These are phyloP conservation scores for Ameiurus melas DNA, from an alignment of 2,113 vertebrate species.

Conservation along the genomic window DNA sequence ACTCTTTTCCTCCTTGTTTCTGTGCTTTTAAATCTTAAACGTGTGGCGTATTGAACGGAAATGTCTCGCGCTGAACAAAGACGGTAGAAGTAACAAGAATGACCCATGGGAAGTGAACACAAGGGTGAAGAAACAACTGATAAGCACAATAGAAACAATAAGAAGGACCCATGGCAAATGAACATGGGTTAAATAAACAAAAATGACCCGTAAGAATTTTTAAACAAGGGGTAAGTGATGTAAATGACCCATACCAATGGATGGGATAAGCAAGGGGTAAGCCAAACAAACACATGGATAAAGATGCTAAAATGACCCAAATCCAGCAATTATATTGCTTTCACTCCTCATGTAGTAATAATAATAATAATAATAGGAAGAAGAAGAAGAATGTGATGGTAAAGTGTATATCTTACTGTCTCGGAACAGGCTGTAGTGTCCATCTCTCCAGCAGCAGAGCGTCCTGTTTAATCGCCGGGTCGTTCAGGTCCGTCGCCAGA, in stretches of 20 bases:
- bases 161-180: no score
- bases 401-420: conserved; percentile 80
- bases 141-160: no score
- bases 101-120: not conserved
- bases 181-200: no score
- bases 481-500: conserved; percentile 83
- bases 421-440: conserved; percentile 92
- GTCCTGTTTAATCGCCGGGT: conserved; percentile 96
- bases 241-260: no score
- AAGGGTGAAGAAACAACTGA: not conserved
- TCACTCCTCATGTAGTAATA: not conserved
- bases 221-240: no score
- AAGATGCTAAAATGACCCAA: not conserved
- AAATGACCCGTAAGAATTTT: no score
- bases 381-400: no score
- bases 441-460: conserved; percentile 93
- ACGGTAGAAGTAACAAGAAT: not conserved
- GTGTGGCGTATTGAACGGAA: not conserved
- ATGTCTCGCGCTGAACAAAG: not conserved
- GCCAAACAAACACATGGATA: no score
- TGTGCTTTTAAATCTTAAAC: not conserved
- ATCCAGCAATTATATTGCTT: not conserved
- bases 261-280: no score
- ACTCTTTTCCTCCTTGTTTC: not conserved
- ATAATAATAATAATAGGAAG: no score